Conservation (phyloP, 2,113 vertebrate genomes). For the Calidris pugnax region DNA sequence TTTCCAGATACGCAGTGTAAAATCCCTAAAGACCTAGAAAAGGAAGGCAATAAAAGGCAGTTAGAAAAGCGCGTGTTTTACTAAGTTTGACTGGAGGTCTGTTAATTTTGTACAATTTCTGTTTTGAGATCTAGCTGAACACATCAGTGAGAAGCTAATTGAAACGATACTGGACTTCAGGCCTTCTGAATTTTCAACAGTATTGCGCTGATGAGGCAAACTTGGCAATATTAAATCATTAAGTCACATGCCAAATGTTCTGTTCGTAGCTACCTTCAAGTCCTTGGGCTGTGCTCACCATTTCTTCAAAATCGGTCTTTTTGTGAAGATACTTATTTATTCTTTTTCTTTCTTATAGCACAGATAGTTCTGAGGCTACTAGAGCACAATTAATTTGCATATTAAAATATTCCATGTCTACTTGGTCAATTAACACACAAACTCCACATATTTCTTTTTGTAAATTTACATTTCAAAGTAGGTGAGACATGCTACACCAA, state of each 20-base stretch:
- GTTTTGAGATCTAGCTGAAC: neutral
- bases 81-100: neutral
- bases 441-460: neutral
- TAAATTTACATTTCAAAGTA: neutral
- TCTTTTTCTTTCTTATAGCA: neutral
- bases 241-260: neutral
- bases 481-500: neutral
- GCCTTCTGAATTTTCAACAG: neutral
- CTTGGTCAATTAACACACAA: neutral
- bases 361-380: neutral
- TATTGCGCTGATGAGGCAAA: neutral
- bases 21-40: constrained; percentile 44
- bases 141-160: neutral
- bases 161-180: neutral
- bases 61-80: neutral
- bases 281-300: neutral
- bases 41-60: constrained; percentile 18
- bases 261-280: neutral
- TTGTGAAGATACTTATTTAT: neutral
- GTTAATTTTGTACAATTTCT: constrained; percentile 33
- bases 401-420: neutral
- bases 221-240: neutral
- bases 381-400: neutral
- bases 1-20: neutral
- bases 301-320: neutral